Conservation (phyloP, 2,113 vertebrate species). For the Cyprinodon brontotheroides region DNA sequence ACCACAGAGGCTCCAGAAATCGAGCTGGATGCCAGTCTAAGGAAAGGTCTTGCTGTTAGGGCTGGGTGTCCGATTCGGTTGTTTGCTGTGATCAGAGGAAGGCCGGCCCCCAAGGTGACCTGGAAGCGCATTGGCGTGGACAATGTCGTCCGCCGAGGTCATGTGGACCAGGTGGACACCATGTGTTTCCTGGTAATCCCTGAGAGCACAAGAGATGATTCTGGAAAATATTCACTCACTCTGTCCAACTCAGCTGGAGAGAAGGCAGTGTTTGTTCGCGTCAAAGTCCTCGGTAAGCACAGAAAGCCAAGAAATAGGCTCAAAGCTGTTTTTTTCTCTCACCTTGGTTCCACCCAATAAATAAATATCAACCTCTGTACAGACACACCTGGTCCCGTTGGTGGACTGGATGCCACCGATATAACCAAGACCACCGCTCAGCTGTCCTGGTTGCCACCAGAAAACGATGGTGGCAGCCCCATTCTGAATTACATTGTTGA, state of each 20-base stretch:
- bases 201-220: conserved; percentile 95
- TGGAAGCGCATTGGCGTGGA: conserved; percentile 94
- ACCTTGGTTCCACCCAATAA: background rate
- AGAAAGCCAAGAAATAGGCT: background rate
- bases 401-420: conserved; percentile 86
- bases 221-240: conserved; percentile 93
- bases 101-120: conserved; percentile 93
- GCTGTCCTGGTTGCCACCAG: conserved; percentile 93
- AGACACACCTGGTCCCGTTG: conserved; percentile 98
- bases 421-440: conserved; percentile 93
- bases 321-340: background rate
- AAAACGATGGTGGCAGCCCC: conserved; percentile 95
- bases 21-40: conserved; percentile 95
- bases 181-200: conserved; percentile 98
- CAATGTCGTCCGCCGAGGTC: conserved; percentile 93
- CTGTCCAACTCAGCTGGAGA: conserved; percentile 94
- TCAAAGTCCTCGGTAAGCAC: conserved; percentile 92
- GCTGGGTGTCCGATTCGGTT: conserved; percentile 97
- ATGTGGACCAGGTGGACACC: conserved; percentile 94
- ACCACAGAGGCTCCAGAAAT: conserved; percentile 94
- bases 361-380: conserved; percentile 2
- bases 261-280: conserved; percentile 94
- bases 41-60: conserved; percentile 91
- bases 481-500: conserved; percentile 93
- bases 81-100: conserved; percentile 92